Evolutionary conservation across 2,113 vertebrate species (phyloP).

Genomic region (Propithecus coquereli): DNA sequence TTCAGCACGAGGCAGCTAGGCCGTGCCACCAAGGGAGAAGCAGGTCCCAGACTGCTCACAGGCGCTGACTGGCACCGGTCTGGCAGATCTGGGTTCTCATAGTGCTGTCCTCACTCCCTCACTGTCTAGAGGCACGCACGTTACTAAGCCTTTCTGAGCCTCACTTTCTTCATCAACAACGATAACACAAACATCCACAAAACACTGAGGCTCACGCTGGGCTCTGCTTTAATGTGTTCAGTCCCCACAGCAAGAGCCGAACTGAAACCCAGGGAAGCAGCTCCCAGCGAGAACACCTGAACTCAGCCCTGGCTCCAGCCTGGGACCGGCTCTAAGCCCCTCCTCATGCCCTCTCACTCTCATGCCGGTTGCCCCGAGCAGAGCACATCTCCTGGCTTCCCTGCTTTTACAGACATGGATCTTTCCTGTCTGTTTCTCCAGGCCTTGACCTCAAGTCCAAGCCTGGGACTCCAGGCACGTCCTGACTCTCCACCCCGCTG

Average conservation of each 20-base stretch:
- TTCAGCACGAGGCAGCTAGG: neutral
- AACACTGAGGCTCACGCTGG: neutral
- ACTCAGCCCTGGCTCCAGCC: neutral
- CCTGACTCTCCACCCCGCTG: neutral
- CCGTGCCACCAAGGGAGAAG: neutral
- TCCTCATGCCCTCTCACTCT: neutral
- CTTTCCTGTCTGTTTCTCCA: constrained; percentile 14
- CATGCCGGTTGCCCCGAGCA: neutral
- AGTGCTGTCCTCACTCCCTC: neutral
- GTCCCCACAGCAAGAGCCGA: neutral
- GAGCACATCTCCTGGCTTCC: neutral
- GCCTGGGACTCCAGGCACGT: neutral
- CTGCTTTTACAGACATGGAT: neutral
- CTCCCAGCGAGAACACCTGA: neutral
- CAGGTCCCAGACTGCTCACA: neutral
- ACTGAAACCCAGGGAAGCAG: neutral
- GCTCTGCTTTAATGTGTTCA: neutral
- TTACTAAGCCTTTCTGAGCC: neutral
- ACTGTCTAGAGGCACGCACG: neutral
- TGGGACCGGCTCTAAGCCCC: accelerated
- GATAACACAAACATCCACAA: neutral
- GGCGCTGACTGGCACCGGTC: neutral
- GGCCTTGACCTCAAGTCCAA: constrained; percentile 46
- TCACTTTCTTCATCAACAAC: neutral
- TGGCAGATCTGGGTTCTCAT: too few species aligned